Base-by-base conservation (phyloP, 2,113 vertebrate species). In the Tringa solitaria region DNA sequence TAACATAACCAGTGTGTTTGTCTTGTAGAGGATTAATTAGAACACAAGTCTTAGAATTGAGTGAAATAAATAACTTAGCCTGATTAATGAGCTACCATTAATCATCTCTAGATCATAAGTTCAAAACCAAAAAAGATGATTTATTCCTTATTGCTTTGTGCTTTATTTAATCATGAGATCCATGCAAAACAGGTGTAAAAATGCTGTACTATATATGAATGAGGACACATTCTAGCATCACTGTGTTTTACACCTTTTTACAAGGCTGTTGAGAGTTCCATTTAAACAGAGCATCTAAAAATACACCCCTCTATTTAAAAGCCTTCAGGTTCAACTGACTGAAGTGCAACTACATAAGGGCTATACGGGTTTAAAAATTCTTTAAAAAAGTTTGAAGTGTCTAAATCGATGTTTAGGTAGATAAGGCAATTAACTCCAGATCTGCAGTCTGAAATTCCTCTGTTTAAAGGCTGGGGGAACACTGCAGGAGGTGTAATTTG, bases 1-100 rank as follows among this genome's bases (percentile, higher is more conserved):
- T 82, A 73, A 74, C 11, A 48, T 80, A 87, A 65, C 14, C 12
- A 69, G 28, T 68, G 30, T 86, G 53, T 48, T 95, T 82, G 91
- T 88, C 67, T 88, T 86, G 56, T 84, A 79, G 69, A 88, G 45
- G 45, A 76, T 81, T 93, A 84, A 88, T 95, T 91, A 75, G 53
- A 75, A 74, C 17, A 9, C 30, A 37, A 90, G 14, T 68, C 51
- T 60, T 67, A 87, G 56, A 88, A 80, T 16, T 84, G 41, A 96
- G 45, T 86, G 51, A 94, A 94, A 92, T 91, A 93, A 87, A 46
- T 74, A 94, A 87, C 41, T 63, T 64, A 79, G 50, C 6, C 54
- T 91, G 54, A 94, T 90, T 87, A 94, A 89, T 63, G 27, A 95
- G 59, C 37, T 65, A 79, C 37, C 16, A 51, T 73, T 77, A 85